A percentile compares a stretch with the other conserved stretches of the same genome.
Evolutionary conservation across 1,140 invertebrate genomes (phyloP).

Genomic region (Monochamus saltuarius): DNA sequence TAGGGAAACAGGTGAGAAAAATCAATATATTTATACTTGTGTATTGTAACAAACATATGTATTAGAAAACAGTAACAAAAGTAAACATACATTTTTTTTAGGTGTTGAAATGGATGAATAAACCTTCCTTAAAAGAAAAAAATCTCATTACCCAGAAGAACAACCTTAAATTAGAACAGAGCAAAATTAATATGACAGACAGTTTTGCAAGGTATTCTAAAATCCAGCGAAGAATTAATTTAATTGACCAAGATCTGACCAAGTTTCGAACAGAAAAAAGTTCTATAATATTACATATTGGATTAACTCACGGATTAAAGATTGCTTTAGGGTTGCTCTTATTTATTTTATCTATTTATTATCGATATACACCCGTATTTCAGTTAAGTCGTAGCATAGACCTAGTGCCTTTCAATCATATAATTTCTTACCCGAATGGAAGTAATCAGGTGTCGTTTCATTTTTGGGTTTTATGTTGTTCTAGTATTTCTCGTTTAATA

Average conservation of each 20-base stretch:
- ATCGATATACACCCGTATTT: constrained; percentile 38
- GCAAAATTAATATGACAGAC: constrained; percentile 38
- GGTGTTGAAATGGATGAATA: constrained; percentile 39
- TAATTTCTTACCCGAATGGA: constrained; percentile 48
- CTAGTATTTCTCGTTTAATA: constrained; percentile 36
- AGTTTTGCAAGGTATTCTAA: constrained; percentile 47
- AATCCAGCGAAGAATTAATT: constrained; percentile 46
- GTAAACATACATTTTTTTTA: constrained; percentile 25
- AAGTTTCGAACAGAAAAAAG: constrained; percentile 22
- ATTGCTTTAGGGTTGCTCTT: constrained; percentile 30
- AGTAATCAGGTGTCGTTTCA: constrained; percentile 46
- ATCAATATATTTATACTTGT: background rate
- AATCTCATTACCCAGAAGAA: constrained; percentile 32
- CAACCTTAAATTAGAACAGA: constrained; percentile 34
- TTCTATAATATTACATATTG: constrained; percentile 30
- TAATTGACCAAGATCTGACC: constrained; percentile 36
- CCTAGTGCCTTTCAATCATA: constrained; percentile 41
- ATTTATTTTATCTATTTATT: constrained; percentile 38
- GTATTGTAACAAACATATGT: constrained; percentile 4
- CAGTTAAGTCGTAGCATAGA: constrained; percentile 38
- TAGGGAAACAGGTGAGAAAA: constrained; percentile 34
- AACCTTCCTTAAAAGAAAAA: constrained; percentile 30
- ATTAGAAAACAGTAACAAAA: background rate
- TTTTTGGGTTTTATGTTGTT: constrained; percentile 47
- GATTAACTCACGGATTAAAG: constrained; percentile 35